Evolutionary conservation across 2,888 invertebrate genomes (phyloP), one percentile per base, ranked within the genome.

Genomic region (Oxystoma pomonae): DNA sequence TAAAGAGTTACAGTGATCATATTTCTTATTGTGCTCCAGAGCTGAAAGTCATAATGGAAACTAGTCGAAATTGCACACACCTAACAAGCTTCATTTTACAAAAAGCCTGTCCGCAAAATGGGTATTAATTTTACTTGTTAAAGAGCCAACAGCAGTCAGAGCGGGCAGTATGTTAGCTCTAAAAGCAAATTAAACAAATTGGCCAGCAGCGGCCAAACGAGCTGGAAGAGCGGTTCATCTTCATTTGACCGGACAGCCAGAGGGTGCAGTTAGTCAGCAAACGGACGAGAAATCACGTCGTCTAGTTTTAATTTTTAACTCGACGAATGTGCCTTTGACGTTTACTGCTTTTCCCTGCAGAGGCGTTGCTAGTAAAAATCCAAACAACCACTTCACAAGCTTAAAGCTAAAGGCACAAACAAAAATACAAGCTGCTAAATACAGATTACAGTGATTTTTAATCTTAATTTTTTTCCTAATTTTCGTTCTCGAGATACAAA

Each of bases 241-340:
- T 76, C 76, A 77, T 77, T 77, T 76, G 71, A 73, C 68, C 69
- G 69, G 35, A 35, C 35, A 35, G 71, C 68, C 70, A 72, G 64
- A 68, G 74, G 70, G 76, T 76, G 77, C 76, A 76, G 73, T 77
- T 77, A 78, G 74, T 70, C 75, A 70, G 76, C 71, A 77, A 78
- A 77, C 77, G 77, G 77, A 73, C 77, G 77, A 77, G 77, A 77
- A 78, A 78, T 78, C 78, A 78, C 75, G 76, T 75, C 73, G 72
- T 74, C 70, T 74, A 77, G 77, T 76, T 78, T 78, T 78, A 78
- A 78, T 78, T 78, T 78, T 78, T 77, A 78, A 77, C 77, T 75
- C 71, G 76, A 35, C 35, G 35, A 76, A 77, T 75, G 77, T 78
- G 78, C 72, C 76, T 71, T 75, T 76, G 78, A 78, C 78, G 75